A percentile compares a stretch with the other conserved stretches of the same genome.
Evolutionary conservation across 1,140 invertebrate species (phyloP).

Genomic region (Procambarus virginalis): DNA sequence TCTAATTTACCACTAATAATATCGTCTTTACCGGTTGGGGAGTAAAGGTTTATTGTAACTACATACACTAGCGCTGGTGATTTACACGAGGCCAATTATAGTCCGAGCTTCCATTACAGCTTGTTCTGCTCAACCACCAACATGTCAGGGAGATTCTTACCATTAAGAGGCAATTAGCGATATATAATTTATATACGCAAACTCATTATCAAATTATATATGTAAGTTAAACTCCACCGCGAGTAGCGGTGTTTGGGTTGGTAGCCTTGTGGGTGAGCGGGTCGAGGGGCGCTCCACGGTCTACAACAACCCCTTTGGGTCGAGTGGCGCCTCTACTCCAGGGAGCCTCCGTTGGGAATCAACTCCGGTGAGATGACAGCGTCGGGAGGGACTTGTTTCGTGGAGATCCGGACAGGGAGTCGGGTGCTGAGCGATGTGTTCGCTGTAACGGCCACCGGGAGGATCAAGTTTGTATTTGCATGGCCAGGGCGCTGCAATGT

Average conservation of each 20-base stretch:
- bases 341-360: no score
- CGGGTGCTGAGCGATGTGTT: no score
- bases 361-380: no score
- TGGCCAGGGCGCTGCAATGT: no score
- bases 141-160: background rate
- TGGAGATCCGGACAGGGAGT: no score
- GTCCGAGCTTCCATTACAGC: background rate
- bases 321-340: no score
- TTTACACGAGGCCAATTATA: background rate
- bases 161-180: background rate
- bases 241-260: background rate
- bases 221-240: background rate
- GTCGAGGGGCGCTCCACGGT: no score
- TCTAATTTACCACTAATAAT: background rate
- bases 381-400: no score
- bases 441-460: no score
- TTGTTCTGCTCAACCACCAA: background rate
- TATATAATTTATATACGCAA: constrained; percentile 2
- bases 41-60: background rate
- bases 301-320: no score
- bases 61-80: background rate
- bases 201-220: background rate
- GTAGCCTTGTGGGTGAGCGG: no score
- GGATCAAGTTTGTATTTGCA: no score
- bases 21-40: background rate